Evolutionary conservation across 2,888 invertebrate species (phyloP), one percentile per base, ranked within the genome.

Genomic region (Nowickia ferox): DNA sequence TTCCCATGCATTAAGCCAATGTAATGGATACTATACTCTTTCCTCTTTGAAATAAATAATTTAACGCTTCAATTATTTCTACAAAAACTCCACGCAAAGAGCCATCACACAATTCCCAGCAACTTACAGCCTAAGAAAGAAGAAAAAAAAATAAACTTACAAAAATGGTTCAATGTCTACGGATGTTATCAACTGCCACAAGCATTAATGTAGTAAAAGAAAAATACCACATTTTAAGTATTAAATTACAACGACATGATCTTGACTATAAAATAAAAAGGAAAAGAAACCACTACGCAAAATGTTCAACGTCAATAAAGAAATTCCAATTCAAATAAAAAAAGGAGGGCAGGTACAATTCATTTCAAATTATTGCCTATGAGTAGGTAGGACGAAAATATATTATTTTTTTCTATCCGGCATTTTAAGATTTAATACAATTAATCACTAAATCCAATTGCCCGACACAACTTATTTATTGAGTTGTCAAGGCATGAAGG

Each of bases 401-500:
- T 42, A 30, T 30, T 30, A 30, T 51, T 44, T 57, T 55, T 9
- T 76, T 46, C 15, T 57, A 30, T 55, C 40, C 22, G 15, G 42
- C 76, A 19, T n/a, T 66, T 76, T 61, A 77, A 55, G 76, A 86
- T 80, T 83, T 83, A 83, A 80, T 76, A 76, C 83, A 83, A 86
- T 86, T 86, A 86, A 86, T 83, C 86, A 83, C 83, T 80, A 86
- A 86, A 86, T 86, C 86, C 86, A 72, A 86, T 83, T 86, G 71
- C 86, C 72, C 83, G 83, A 86, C 83, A 86, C 76, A 86, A 86
- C 79, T 83, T 86, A 86, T 86, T 86, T 86, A 86, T 83, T 86
- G 86, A 86, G 83, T 86, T 86, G 83, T 86, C 86, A 86, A 83
- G 79, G 78, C 78, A 79, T 75, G 65, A 78, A 72, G 75, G 75